Evolutionary conservation across 2,888 invertebrate genomes (phyloP), one percentile per base, ranked within the genome.

Genomic region (Conus canariensis): DNA sequence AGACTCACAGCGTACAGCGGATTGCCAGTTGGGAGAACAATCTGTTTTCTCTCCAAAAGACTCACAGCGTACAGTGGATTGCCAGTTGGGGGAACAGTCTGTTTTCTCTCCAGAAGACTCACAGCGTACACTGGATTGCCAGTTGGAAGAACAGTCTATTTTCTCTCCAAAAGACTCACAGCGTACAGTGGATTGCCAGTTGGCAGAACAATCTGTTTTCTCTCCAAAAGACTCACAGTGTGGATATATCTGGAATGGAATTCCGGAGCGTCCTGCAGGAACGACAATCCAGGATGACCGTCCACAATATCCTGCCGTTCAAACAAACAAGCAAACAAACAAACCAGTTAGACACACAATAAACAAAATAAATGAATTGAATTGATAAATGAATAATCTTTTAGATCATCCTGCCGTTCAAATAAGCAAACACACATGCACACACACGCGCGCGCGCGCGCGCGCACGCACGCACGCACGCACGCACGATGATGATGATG

Each of bases 231-330:
- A 70, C 70, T 70, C 95, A 98, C 99, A 96, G 99, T 99, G 97
- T 99, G 99, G 94, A 99, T 98, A 96, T 99, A 99, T 97, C 99
- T 97, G 92, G 99, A 99, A 97, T 99, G 99, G 97, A 99, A 99
- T 97, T 99, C 99, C 1, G 98, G 98, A 91, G 99, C 99, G 96
- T 99, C 99, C 96, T 99, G 98, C 91, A 99, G 97, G 97, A 99
- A 99, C 92, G 98, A 98, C 93, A 99, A 97, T 85, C 99, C 99
- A 0, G 99, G 99, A 97, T 99, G 99, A 14, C 99, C 98, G 96
- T 99, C 99, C 80, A 99, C 99, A 22, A 99, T 98, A 96, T 99
- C 99, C 97, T 99, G 94, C 25, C 16, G 3, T 93, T 45, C 93
- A 58, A 56, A 56, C 56, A 58, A 7, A 56, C 9, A 22, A 5